Evolutionary conservation across 2,113 vertebrate species (phyloP).

Genomic region (Spilogale gracilis): DNA sequence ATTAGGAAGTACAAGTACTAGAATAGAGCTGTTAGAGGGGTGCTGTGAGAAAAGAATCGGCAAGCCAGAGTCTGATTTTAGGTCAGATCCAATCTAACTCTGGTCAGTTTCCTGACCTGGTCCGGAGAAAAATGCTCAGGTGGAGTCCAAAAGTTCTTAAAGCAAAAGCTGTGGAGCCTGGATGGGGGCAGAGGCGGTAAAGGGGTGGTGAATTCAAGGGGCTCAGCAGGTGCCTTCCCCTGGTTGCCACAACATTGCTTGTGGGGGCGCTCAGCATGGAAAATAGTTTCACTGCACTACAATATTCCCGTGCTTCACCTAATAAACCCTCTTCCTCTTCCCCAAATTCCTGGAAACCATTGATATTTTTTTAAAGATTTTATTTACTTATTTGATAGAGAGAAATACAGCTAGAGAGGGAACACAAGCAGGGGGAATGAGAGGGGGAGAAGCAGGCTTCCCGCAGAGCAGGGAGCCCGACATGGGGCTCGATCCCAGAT

Average conservation of each 20-base stretch:
- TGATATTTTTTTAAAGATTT: neutral
- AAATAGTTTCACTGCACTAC: neutral
- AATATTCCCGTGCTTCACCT: neutral
- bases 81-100: neutral
- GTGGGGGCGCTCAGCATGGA: neutral
- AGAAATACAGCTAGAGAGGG: too few species aligned
- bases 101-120: neutral
- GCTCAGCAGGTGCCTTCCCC: neutral
- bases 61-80: neutral
- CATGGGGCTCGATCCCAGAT: too few species aligned
- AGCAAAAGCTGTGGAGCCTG: neutral
- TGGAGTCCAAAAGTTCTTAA: neutral
- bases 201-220: neutral
- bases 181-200: neutral
- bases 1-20: slow-evolving; percentile 9
- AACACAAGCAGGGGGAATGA: too few species aligned
- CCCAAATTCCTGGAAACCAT: neutral
- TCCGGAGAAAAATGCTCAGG: neutral
- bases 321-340: neutral
- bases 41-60: neutral
- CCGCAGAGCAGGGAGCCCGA: too few species aligned
- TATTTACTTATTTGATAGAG: too few species aligned
- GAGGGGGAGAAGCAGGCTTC: too few species aligned
- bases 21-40: neutral
- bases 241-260: neutral